Evolutionary conservation across 2,888 invertebrate genomes (phyloP).

Genomic region (Orchesella flavescens): DNA sequence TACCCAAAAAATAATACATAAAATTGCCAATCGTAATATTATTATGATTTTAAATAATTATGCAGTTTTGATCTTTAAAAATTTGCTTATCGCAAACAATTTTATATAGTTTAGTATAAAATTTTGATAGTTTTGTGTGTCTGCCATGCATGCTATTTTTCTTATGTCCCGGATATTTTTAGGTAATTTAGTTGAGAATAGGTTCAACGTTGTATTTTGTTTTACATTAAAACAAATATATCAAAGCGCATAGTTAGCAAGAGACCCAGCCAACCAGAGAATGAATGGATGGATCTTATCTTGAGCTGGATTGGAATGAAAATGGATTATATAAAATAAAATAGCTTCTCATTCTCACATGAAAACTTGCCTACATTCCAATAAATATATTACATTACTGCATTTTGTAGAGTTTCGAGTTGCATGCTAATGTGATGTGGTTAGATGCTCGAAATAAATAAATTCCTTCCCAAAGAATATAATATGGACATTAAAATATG

Average conservation of each 20-base stretch:
- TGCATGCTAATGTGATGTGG: conserved; percentile 5
- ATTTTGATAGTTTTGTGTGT: not conserved
- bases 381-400: not conserved
- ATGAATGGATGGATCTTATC: conserved; percentile 38
- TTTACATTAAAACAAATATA: conserved; percentile 3
- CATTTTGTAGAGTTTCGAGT: not conserved
- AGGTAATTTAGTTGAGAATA: too few species aligned
- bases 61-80: not conserved
- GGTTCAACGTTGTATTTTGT: not conserved
- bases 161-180: not conserved
- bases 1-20: too few species aligned
- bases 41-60: too few species aligned
- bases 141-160: not conserved
- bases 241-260: not conserved
- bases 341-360: conserved; percentile 9
- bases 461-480: conserved; percentile 29
- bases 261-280: conserved; percentile 15
- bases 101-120: not conserved
- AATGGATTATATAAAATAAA: conserved; percentile 23
- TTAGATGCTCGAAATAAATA: not conserved
- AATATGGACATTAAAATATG: conserved; percentile 21
- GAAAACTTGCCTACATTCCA: not conserved
- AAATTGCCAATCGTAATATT: not conserved
- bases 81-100: not conserved
- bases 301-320: not conserved